Conservation (phyloP, 2,797 vertebrate species). For the Stomatorhinus walkeri region DNA sequence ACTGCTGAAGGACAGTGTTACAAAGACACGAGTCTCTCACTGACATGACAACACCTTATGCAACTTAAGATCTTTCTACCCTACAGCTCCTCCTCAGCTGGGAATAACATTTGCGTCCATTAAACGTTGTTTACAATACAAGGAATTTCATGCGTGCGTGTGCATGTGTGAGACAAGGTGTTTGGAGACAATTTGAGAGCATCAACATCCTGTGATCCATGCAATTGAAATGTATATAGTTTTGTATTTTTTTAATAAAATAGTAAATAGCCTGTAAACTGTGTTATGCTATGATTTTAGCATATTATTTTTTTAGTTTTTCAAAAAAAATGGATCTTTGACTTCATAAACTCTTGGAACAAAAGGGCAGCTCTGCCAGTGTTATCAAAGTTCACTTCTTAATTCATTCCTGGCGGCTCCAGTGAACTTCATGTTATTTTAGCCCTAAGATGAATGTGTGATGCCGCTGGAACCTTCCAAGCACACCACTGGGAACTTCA, state of each 20-base stretch:
- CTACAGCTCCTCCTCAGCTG: background rate
- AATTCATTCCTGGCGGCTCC: background rate
- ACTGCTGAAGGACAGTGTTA: constrained; percentile 41
- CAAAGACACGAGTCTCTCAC: background rate
- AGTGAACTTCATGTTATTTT: background rate
- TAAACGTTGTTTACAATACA: background rate
- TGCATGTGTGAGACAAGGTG: background rate
- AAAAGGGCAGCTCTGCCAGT: background rate
- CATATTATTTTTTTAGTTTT: background rate
- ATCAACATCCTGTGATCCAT: background rate
- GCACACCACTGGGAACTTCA: background rate
- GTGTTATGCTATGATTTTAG: background rate
- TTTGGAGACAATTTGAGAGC: background rate
- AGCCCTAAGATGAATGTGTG: background rate
- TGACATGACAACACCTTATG: background rate
- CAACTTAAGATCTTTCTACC: background rate
- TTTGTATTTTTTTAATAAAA: background rate
- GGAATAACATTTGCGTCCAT: background rate
- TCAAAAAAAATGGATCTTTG: background rate
- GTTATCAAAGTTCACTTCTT: background rate
- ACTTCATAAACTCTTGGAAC: background rate
- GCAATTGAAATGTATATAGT: background rate
- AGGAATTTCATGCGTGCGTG: background rate
- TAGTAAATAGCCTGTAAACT: background rate
- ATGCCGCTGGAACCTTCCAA: background rate